Evolutionary conservation across 2,797 vertebrate genomes (phyloP).

Genomic region (Danio aesculapii): DNA sequence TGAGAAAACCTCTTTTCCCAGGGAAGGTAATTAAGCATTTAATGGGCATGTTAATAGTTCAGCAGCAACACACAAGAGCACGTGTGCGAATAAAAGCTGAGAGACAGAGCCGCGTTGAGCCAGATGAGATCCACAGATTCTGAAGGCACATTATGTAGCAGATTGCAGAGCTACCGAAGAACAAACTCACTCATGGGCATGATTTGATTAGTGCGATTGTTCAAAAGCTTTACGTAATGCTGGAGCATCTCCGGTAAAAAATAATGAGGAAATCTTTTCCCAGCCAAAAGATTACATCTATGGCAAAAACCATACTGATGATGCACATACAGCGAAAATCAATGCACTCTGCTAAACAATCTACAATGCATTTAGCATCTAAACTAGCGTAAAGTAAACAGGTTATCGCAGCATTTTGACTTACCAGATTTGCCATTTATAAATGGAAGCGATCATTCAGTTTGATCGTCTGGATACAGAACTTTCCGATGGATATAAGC

Average conservation of each 20-base stretch:
- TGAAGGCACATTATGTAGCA: slow-evolving; percentile 46
- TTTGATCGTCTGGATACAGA: background rate
- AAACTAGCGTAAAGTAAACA: background rate
- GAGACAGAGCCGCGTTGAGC: background rate
- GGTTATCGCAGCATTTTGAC: background rate
- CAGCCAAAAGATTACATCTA: background rate
- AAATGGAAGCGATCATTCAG: background rate
- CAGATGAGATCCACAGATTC: slow-evolving; percentile 19
- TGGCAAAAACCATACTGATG: background rate
- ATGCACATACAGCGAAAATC: background rate
- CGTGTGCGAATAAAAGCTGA: background rate
- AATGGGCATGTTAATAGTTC: slow-evolving; percentile 32
- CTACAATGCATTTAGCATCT: background rate
- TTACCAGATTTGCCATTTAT: background rate
- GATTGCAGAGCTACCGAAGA: slow-evolving; percentile 39
- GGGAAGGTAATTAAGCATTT: slow-evolving; percentile 42
- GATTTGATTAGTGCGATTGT: slow-evolving; percentile 77
- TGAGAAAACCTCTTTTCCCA: slow-evolving; percentile 33
- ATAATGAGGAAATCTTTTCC: slow-evolving; percentile 10
- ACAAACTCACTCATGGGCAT: slow-evolving; percentile 76
- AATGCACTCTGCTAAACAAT: background rate
- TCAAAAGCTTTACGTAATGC: slow-evolving; percentile 78
- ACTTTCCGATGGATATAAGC: slow-evolving; percentile 1
- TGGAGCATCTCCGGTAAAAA: slow-evolving; percentile 52
- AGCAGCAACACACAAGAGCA: slow-evolving; percentile 6